Evolutionary conservation across 53 echinoderm and acorn worm genomes (phyloP), one percentile per base, ranked within the genome.

Genomic region (Henricia sp.): DNA sequence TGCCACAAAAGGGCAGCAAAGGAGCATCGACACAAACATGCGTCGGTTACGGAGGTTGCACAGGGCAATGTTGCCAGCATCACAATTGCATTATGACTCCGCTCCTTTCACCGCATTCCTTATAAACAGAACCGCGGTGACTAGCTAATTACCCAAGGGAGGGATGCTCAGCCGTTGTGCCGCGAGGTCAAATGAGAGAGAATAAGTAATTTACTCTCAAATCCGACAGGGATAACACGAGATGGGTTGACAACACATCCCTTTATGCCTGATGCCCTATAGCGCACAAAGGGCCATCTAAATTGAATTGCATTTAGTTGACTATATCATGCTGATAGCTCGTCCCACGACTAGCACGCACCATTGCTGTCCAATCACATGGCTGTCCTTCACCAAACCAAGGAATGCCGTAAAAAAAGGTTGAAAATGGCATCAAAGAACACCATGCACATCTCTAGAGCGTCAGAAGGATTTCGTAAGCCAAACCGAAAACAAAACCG

Each of bases 271-370:
- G 36, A 72, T 30, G 20, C 10, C n/a, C 50, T 28, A 50, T 14
- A 32, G 10, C 34, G 23, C 20, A 33, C 51, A 72, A 72, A 33
- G 53, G 33, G 19, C 50, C 52, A 33, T 51, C 11, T 52, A 35
- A 52, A 52, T 72, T 72, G 34, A 51, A 72, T 52, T 72, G 52
- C 72, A 52, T 34, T 36, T 65, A 36, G 36, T 65, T 52, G 23
- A 72, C 51, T 52, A n/a, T 72, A 23, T 52, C 20, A n/a, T n/a
- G n/a, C n/a, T n/a, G n/a, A n/a, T n/a, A n/a, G n/a, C n/a, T 20
- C 53, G 20, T 14, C 37, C 10, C 8, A 73, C 54, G 20, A 55
- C 37, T 55, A 34, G 55, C 55, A 54, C 73, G 73, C 52, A 19
- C 54, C 35, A 55, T n/a, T n/a, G 19, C 24, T 73, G 35, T 73